phyloP scores from a whole-genome alignment of 2,797 vertebrate genomes.

The Muraenolepis orangiensis region DNA sequence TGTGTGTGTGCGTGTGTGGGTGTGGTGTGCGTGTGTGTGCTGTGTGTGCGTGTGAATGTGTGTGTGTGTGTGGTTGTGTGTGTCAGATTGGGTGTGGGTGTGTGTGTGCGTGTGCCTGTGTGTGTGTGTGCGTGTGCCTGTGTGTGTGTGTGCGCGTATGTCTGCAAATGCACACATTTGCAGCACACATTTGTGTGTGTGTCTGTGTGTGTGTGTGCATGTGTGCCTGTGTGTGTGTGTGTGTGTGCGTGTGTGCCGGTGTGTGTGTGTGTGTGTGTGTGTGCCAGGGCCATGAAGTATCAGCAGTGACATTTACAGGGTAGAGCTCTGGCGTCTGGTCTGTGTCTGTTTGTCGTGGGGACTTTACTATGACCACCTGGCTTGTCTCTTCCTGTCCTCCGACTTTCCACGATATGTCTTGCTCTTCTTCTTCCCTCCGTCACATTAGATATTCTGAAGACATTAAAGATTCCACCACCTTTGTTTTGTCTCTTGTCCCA shows the following conservation, averaged over 20 bases:
- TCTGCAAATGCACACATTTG: conserved; percentile 1
- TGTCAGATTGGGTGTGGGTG: conserved; percentile 24
- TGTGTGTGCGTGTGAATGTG: conserved; percentile 40
- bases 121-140: conserved; percentile 38
- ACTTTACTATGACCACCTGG: conserved; percentile 70
- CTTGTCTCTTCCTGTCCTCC: conserved; percentile 49
- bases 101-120: conserved; percentile 34
- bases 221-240: conserved; percentile 9
- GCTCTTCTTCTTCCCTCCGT: not conserved
- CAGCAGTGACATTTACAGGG: conserved; percentile 57
- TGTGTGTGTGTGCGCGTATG: conserved; percentile 14
- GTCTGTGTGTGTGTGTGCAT: not conserved
- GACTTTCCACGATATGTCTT: conserved; percentile 37
- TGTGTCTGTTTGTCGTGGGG: conserved; percentile 69
- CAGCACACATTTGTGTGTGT: not conserved
- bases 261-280: conserved; percentile 26
- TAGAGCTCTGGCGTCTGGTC: conserved; percentile 60
- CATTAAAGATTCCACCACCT: not conserved
- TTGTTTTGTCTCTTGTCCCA: not conserved
- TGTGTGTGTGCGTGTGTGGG: no score
- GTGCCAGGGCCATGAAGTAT: conserved; percentile 43
- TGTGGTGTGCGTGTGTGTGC: no score
- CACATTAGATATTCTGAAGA: not conserved
- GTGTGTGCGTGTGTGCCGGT: conserved; percentile 8
- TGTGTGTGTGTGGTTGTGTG: conserved; percentile 31